Evolutionary conservation across 2,888 invertebrate genomes (phyloP).

Genomic region (Mythimna impura): DNA sequence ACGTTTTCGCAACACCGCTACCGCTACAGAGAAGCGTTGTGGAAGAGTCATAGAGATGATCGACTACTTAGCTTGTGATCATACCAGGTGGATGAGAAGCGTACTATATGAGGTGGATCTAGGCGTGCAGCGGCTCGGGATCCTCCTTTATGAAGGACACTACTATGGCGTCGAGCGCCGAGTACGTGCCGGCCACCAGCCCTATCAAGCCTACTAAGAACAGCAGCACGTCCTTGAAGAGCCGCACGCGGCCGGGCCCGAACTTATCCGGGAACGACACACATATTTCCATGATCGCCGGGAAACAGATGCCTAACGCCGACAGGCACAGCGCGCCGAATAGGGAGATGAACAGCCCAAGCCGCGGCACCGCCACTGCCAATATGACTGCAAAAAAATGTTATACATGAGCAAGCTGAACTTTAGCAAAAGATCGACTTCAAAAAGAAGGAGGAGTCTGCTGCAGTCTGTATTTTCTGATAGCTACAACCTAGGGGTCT

Average conservation of each 20-base stretch:
- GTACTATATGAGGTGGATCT: constrained; percentile 1
- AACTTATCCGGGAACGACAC: constrained; percentile 90
- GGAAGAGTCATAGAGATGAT: constrained; percentile 14
- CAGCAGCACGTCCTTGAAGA: constrained; percentile 89
- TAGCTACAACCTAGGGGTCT: too few relatives aligned
- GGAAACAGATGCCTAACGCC: constrained; percentile 96
- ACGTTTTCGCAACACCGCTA: background rate
- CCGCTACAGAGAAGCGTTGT: constrained; percentile 5
- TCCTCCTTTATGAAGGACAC: constrained; percentile 72
- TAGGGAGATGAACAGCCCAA: constrained; percentile 94
- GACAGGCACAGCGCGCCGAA: constrained; percentile 97
- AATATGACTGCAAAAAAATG: constrained; percentile 91
- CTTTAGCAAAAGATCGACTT: background rate
- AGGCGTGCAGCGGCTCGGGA: background rate
- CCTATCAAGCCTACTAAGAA: constrained; percentile 91
- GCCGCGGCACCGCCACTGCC: constrained; percentile 94
- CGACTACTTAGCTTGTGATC: constrained; percentile 5
- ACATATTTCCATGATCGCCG: constrained; percentile 92
- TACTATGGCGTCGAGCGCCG: constrained; percentile 91
- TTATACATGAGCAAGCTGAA: background rate
- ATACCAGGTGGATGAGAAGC: constrained; percentile 15
- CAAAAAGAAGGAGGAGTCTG: too few relatives aligned
- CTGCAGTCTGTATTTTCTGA: too few relatives aligned
- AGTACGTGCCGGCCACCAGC: constrained; percentile 92
- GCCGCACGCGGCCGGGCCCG: constrained; percentile 77